phyloP scores from a whole-genome alignment of 2,888 invertebrate genomes.

The Callinectes sapidus region DNA sequence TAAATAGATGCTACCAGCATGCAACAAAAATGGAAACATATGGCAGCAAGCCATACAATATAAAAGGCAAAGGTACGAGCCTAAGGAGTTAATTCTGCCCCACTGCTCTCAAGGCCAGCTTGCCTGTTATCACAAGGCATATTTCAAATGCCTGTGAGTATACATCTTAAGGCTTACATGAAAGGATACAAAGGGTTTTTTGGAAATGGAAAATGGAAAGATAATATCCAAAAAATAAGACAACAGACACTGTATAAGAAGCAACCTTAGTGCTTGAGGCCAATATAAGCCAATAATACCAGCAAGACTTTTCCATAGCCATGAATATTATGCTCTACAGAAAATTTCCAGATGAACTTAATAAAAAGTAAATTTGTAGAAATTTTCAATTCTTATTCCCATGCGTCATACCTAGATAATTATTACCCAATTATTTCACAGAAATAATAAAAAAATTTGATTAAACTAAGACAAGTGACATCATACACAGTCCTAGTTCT shows the following conservation, averaged over 20 bases:
- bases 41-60: conserved; percentile 22
- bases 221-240: background rate
- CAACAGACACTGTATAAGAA: background rate
- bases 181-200: background rate
- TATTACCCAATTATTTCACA: conserved; percentile 31
- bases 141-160: background rate
- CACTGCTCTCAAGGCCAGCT: background rate
- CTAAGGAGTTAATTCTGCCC: background rate
- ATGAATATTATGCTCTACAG: conserved; percentile 10
- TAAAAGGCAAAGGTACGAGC: background rate
- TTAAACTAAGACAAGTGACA: background rate
- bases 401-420: background rate
- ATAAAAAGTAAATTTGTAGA: background rate
- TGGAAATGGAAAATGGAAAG: background rate
- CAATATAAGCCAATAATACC: background rate
- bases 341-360: background rate
- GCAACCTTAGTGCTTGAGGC: background rate
- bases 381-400: background rate
- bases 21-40: conserved; percentile 10
- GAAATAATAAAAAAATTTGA: conserved; percentile 16
- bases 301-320: background rate
- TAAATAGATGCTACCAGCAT: background rate
- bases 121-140: background rate
- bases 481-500: background rate
- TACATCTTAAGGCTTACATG: conserved; percentile 22